A percentile compares a stretch with the other conserved stretches of the same genome.
These are phyloP conservation scores for Nycticorax nycticorax DNA, from an alignment of 2,113 vertebrate genomes.

Conservation along the genomic window DNA sequence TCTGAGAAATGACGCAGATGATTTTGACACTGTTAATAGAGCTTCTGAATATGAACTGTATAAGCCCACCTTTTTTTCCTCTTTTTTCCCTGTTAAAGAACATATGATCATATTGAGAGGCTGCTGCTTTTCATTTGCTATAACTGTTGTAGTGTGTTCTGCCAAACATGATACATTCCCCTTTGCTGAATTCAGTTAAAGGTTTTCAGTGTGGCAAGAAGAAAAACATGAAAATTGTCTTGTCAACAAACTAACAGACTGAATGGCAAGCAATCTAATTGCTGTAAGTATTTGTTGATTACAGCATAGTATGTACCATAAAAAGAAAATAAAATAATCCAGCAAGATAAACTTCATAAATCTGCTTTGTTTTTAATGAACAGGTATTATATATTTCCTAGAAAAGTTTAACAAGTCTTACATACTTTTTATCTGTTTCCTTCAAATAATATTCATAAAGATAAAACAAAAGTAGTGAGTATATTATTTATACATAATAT, in stretches of 20 bases:
- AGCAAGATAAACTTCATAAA: not conserved
- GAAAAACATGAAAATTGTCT: not conserved
- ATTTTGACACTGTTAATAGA: not conserved
- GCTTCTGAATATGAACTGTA: not conserved
- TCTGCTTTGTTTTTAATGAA: not conserved
- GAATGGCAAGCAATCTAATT: not conserved
- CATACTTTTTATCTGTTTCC: not conserved
- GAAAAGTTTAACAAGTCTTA: not conserved
- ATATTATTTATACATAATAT: not conserved
- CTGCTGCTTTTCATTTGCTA: not conserved
- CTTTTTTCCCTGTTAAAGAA: not conserved
- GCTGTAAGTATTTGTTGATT: not conserved
- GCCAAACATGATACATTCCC: not conserved
- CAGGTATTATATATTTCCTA: not conserved
- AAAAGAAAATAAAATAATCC: not conserved
- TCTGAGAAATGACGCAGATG: not conserved
- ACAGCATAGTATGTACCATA: not conserved
- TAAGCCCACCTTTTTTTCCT: not conserved
- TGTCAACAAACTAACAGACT: not conserved
- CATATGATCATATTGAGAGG: not conserved
- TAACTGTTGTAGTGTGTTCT: not conserved
- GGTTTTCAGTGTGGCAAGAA: not conserved
- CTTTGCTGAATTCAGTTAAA: not conserved
- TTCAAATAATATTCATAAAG: not conserved
- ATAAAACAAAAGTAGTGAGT: not conserved